These are phyloP conservation scores for Chiroxiphia lanceolata DNA, from an alignment of 2,797 vertebrate genomes.

Conservation along the genomic window DNA sequence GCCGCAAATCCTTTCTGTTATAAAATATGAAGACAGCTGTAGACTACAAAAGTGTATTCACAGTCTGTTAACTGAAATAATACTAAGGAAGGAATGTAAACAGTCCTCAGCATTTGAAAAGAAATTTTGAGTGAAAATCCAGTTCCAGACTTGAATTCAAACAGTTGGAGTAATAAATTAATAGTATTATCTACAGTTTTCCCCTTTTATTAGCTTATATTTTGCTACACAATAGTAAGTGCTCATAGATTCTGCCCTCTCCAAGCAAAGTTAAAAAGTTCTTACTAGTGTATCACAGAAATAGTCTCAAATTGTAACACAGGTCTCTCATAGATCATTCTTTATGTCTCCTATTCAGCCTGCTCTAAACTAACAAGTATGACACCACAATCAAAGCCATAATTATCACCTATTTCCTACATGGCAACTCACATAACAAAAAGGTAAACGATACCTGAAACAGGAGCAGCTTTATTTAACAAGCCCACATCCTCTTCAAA, in stretches of 20 bases:
- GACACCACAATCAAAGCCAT: background rate
- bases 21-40: background rate
- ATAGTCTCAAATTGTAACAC: background rate
- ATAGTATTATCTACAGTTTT: background rate
- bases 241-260: background rate
- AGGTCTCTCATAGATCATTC: background rate
- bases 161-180: background rate
- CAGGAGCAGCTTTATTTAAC: constrained; percentile 95
- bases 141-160: background rate
- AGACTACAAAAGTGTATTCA: background rate
- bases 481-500: constrained; percentile 97
- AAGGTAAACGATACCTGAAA: constrained; percentile 84
- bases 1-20: background rate
- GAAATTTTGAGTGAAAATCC: background rate
- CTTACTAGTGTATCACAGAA: background rate
- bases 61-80: background rate
- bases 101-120: background rate
- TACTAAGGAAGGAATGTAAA: background rate
- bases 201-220: background rate
- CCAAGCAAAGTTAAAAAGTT: background rate
- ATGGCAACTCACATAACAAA: background rate
- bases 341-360: background rate
- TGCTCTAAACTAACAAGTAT: background rate
- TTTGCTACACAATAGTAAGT: background rate
- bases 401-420: background rate